Conservation (phyloP, 1,140 invertebrate species). For the Drosophila kepulauana region DNA sequence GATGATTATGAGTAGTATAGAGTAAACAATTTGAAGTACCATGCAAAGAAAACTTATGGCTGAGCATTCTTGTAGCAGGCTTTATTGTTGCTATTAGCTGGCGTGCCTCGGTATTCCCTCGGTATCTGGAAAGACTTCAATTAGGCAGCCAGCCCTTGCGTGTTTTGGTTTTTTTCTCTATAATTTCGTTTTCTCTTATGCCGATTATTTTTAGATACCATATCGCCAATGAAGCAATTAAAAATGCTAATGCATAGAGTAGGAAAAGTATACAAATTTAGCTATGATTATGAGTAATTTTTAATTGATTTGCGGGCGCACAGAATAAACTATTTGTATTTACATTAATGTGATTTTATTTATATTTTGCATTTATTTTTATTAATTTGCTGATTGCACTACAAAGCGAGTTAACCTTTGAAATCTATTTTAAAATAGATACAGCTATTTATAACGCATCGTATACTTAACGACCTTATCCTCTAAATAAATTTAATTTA, state of each 20-base stretch:
- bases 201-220: slow-evolving; percentile 38
- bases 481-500: too few relatives aligned
- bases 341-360: not conserved
- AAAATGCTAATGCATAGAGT: slow-evolving; percentile 34
- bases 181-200: slow-evolving; percentile 11
- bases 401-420: too few relatives aligned
- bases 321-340: not conserved
- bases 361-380: not conserved
- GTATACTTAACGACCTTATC: slow-evolving; percentile 1
- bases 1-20: not conserved
- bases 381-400: too few relatives aligned
- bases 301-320: slow-evolving; percentile 22
- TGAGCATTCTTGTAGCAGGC: slow-evolving; percentile 7
- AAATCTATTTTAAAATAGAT: not conserved
- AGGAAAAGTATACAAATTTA: slow-evolving; percentile 6
- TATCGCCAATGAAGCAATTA: slow-evolving; percentile 42
- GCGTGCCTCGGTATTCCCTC: slow-evolving; percentile 15
- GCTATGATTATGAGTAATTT: slow-evolving; percentile 21
- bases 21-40: slow-evolving; percentile 10
- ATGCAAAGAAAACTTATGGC: slow-evolving; percentile 8
- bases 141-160: slow-evolving; percentile 4
- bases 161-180: slow-evolving; percentile 24
- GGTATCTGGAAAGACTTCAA: slow-evolving; percentile 21
- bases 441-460: not conserved
- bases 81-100: slow-evolving; percentile 19